phyloP scores from a whole-genome alignment of 2,888 invertebrate species.

The Euplexia lucipara region DNA sequence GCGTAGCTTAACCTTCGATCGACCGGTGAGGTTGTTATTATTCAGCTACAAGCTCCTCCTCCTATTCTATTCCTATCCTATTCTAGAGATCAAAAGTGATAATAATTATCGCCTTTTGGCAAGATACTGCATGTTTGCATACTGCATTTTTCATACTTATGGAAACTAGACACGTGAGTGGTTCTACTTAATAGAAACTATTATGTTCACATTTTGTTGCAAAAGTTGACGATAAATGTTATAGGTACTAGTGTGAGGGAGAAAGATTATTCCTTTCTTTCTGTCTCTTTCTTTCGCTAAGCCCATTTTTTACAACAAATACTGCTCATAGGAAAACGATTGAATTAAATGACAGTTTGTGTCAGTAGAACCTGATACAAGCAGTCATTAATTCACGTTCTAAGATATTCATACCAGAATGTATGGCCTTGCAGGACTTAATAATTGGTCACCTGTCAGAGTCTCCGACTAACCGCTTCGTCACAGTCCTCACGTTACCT shows the following conservation, averaged over 20 bases:
- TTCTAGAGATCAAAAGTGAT: background rate
- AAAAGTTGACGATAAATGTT: too few relatives aligned
- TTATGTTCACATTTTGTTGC: too few relatives aligned
- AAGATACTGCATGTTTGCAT: background rate
- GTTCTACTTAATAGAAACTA: background rate
- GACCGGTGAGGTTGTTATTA: too few relatives aligned
- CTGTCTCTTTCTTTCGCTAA: background rate
- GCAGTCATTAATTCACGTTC: constrained; percentile 18
- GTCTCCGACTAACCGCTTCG: constrained; percentile 35
- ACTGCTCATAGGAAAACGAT: constrained; percentile 10
- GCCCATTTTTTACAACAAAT: background rate
- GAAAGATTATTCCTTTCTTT: too few relatives aligned
- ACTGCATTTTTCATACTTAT: too few relatives aligned
- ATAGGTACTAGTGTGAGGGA: too few relatives aligned
- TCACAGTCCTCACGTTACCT: constrained; percentile 53
- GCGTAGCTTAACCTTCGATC: too few relatives aligned
- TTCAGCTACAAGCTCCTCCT: too few relatives aligned
- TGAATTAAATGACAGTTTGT: constrained; percentile 28
- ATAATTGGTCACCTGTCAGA: constrained; percentile 52
- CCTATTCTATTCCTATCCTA: too few relatives aligned
- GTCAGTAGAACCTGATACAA: too few relatives aligned
- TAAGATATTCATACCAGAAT: constrained; percentile 36
- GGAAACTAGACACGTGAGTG: background rate
- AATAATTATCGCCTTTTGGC: background rate
- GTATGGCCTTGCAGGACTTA: constrained; percentile 26